These are phyloP conservation scores for Sceloporus tristichus DNA, from an alignment of 2,113 vertebrate species.

Conservation along the genomic window DNA sequence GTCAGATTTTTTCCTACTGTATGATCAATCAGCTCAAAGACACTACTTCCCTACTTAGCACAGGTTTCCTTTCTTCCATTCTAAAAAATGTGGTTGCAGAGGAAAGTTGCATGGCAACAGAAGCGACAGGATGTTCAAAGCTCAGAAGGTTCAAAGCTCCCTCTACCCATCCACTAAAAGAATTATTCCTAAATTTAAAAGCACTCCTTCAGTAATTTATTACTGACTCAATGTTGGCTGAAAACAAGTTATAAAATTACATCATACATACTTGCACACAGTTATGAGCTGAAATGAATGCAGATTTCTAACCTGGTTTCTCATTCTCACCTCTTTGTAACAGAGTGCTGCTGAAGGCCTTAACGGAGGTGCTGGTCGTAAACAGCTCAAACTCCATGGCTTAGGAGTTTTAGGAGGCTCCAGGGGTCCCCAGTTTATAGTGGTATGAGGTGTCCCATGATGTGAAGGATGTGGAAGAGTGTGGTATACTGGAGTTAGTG, in stretches of 20 bases:
- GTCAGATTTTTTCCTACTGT: not conserved
- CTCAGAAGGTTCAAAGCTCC: not conserved
- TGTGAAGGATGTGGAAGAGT: slow-evolving; percentile 96
- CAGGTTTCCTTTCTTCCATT: not conserved
- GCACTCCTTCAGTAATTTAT: not conserved
- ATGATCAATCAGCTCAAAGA: too few species aligned
- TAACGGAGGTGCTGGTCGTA: slow-evolving; percentile 92
- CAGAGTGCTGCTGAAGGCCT: slow-evolving; percentile 96
- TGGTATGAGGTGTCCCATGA: slow-evolving; percentile 92
- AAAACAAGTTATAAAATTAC: rapidly evolving
- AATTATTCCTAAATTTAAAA: not conserved
- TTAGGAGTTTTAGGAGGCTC: slow-evolving; percentile 97
- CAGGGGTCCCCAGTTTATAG: slow-evolving; percentile 96
- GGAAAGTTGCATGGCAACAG: not conserved
- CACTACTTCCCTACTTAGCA: not conserved
- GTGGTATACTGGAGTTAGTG: slow-evolving; percentile 94
- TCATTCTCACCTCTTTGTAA: slow-evolving; percentile 93
- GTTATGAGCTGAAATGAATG: not conserved
- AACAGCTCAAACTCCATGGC: slow-evolving; percentile 98
- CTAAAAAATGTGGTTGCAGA: not conserved
- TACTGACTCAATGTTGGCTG: not conserved
- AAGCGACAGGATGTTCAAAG: not conserved
- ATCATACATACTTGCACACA: not conserved
- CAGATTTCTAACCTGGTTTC: not conserved
- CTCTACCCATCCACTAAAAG: not conserved